These are phyloP conservation scores for Macropodus opercularis DNA, from an alignment of 2,797 vertebrate species.

Conservation along the genomic window DNA sequence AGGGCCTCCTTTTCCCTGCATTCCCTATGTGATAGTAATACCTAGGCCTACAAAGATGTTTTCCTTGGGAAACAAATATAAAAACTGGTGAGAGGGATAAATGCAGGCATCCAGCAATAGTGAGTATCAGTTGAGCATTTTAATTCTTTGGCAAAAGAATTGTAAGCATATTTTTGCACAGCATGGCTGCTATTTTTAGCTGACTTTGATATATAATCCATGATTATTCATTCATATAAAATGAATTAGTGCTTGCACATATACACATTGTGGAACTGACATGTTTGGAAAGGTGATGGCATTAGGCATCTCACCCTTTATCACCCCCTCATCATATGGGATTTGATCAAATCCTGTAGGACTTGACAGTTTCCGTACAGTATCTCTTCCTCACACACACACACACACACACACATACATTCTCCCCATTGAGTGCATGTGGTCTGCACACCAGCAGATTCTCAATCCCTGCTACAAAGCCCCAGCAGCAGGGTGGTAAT, in stretches of 20 bases:
- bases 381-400: conserved; percentile 27
- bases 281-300: conserved; percentile 26
- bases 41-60: conserved; percentile 18
- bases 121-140: conserved; percentile 6
- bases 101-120: neutral
- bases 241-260: neutral
- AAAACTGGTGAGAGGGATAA: neutral
- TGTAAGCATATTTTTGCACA: neutral
- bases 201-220: neutral
- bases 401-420: conserved; percentile 19
- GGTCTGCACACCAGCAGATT: conserved; percentile 57
- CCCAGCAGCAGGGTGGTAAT: conserved; percentile 72
- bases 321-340: conserved; percentile 53
- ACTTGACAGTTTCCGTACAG: conserved; percentile 43
- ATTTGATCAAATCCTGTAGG: conserved; percentile 70
- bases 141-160: neutral
- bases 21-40: conserved; percentile 63
- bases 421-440: conserved; percentile 37
- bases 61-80: conserved; percentile 17
- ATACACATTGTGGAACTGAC: neutral
- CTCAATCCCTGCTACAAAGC: conserved; percentile 76
- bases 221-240: neutral
- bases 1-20: conserved; percentile 55
- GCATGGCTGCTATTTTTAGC: neutral
- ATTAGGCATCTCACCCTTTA: conserved; percentile 24